Percentiles rank a stretch among this genome's conserved stretches.
Evolutionary conservation across 2,888 invertebrate genomes (phyloP).

Genomic region (Tubulanus polymorphus): DNA sequence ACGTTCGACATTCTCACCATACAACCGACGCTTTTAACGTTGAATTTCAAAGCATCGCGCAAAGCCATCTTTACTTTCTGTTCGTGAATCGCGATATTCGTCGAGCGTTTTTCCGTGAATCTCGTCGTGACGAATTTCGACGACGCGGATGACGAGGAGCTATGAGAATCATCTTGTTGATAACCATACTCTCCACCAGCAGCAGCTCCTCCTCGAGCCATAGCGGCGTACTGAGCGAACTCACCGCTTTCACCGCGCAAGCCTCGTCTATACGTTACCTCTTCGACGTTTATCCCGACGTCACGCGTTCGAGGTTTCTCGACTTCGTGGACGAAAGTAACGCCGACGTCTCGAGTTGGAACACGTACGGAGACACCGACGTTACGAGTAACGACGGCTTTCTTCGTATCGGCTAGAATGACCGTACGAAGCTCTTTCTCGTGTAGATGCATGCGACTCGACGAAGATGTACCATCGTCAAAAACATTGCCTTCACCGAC

Average conservation of each 20-base stretch:
- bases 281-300: slow-evolving; percentile 44
- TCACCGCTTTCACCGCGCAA: not conserved
- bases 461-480: slow-evolving; percentile 27
- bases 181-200: not conserved
- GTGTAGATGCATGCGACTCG: slow-evolving; percentile 41
- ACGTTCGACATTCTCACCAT: not conserved
- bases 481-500: slow-evolving; percentile 60
- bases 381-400: slow-evolving; percentile 33
- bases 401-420: slow-evolving; percentile 37
- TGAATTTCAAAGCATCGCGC: not conserved
- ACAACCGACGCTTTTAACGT: not conserved
- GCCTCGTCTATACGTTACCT: too few relatives aligned
- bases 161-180: not conserved
- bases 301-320: slow-evolving; percentile 39
- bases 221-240: not conserved
- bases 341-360: slow-evolving; percentile 48
- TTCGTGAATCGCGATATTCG: not conserved
- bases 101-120: too few relatives aligned
- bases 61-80: not conserved
- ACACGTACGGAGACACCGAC: slow-evolving; percentile 42
- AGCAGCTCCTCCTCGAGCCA: not conserved
- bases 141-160: slow-evolving; percentile 2
- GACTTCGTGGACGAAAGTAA: slow-evolving; percentile 36
- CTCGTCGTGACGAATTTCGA: too few relatives aligned
- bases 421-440: slow-evolving; percentile 51